Conservation (phyloP, 2,888 invertebrate species). For the Podotricha telesiphe region DNA sequence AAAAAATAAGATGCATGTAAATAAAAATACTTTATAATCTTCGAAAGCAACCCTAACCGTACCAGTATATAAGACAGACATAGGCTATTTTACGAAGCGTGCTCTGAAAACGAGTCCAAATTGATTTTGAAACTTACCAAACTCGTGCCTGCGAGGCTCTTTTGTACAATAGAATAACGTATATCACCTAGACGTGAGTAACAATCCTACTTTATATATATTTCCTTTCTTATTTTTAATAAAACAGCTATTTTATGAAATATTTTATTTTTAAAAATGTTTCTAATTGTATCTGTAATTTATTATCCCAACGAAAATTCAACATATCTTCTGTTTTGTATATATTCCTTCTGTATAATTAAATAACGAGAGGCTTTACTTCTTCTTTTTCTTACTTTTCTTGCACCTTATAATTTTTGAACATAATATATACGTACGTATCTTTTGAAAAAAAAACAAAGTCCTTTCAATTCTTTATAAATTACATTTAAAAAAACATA, state of each 20-base stretch:
- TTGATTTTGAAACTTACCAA: constrained; percentile 74
- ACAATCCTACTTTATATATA: constrained; percentile 1
- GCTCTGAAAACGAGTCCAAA: constrained; percentile 70
- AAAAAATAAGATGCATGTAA: neutral
- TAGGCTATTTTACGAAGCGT: constrained; percentile 54
- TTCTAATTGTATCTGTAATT: neutral
- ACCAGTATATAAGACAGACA: constrained; percentile 21
- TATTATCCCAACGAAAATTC: no score
- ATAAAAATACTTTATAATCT: neutral
- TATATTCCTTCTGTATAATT: neutral
- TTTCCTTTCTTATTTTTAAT: neutral
- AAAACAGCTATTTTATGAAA: neutral
- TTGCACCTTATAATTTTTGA: no score
- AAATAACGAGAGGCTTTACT: neutral
- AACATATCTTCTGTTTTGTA: no score
- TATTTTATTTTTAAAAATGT: no score
- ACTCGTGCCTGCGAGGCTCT: constrained; percentile 45
- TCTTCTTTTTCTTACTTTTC: neutral
- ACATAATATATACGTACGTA: no score
- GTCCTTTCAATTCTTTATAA: neutral
- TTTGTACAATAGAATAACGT: constrained; percentile 24
- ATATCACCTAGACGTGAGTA: constrained; percentile 15
- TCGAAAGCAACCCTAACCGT: neutral
- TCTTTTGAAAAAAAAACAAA: no score
- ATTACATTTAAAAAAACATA: no score